Base-by-base conservation (phyloP, 2,113 vertebrate genomes). In the Pyrgilauda ruficollis region DNA sequence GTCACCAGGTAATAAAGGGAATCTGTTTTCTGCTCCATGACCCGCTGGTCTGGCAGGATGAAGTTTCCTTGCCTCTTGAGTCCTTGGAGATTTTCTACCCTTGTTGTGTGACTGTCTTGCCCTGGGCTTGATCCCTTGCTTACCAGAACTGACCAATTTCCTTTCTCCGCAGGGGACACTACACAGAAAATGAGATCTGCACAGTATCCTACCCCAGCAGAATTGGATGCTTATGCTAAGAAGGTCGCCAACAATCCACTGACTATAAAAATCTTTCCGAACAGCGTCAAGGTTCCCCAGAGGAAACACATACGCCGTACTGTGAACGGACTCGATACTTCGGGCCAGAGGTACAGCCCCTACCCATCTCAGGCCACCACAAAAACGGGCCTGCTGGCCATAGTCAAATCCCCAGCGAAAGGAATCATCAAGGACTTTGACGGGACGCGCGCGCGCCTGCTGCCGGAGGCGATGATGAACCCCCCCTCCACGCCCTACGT, bases 221-320 rank as follows among this genome's bases (percentile, higher is more conserved):
- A 99, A 99, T 99, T 99, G 98, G 99, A 99, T 97, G 99, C 99
- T 87, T 99, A 99, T 99, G 99, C 99, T 99, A 99, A 99, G 99
- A 99, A 99, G 98, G 99, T 99, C 96, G 99, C 99, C 98, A 99
- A 99, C 98, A 99, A 98, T 96, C 99, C 99, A 88, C 98, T 99
- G 98, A 99, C 99, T 96, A 99, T 99, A 97, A 99, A 99, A 98
- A 99, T 99, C 97, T 99, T 99, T 79, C 99, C 99, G 95, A 99
- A 99, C 98, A 99, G 99, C 92, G 98, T 99, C 98, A 99, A 99
- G 97, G 99, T 99, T 97, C 99, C 99, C 94, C 99, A 99, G 98
- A 97, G 99, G 98, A 99, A 99, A 98, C 99, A 99, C 98, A 97
- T 99, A 94, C 99, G 99, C 81, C 99, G 99, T 92, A 99, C 99